Evolutionary conservation across 35 echinoderm and acorn worm genomes (phyloP), one percentile per base, ranked within the genome.

Genomic region (Heliocidaris tuberculata): DNA sequence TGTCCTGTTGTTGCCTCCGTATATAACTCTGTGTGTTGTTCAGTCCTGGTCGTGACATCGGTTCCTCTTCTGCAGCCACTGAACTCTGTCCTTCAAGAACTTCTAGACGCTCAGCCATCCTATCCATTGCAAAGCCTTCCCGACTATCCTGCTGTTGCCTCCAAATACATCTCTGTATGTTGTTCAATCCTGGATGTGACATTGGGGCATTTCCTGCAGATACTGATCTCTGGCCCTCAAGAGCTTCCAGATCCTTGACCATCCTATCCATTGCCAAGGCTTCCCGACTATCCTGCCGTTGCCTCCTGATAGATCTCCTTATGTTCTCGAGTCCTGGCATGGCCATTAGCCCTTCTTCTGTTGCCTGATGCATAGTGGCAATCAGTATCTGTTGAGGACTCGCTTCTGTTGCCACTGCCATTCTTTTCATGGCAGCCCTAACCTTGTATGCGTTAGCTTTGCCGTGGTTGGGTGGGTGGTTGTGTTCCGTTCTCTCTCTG

Each of bases 381-480:
- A 86, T 47, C 7, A 94, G 71, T 6, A 94, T 50, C 49, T 94
- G 94, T 24, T 94, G 70, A 30, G 94, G 94, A 10, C 94, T 48
- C 10, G 86, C 35, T 17, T 94, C 49, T 35, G 94, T 94, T 30
- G 47, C 71, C 32, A 50, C 29, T 48, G 94, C 65, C 31, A 54
- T 86, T 86, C 94, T 85, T 32, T 94, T 94, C 9, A 86, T 50
- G 30, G 94, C 31, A n/a, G 31, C 78, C 71, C 35, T 85, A 6
- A 94, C 94, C 31, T 94, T 85, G 27, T 27, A 30, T 16, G 94
- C 94, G 59, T 94, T 94, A 35, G 24, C 49, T 86, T 27, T 94
- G 48, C 94, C 94, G 49, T 94, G 47, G 94, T 85, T 21, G 47
- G 94, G 65, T 5, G 94, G 94, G 32, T 94, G 94, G 35, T 32